Percentiles rank a stretch among this genome's conserved stretches.
Conservation (phyloP, 2,113 vertebrate genomes). For the Anolis carolinensis region DNA sequence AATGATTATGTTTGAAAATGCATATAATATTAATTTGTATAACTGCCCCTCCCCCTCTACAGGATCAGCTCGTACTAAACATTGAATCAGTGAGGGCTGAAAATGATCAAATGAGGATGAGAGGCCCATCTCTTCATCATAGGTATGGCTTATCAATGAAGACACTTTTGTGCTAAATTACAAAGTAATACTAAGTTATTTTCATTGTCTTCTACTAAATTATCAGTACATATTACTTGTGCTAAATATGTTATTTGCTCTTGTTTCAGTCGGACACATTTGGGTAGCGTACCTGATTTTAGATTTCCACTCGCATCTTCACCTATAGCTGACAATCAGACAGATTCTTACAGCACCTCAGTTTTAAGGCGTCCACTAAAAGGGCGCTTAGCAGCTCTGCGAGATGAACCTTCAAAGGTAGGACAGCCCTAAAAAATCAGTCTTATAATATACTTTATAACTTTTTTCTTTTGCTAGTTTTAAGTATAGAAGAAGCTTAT, state of each 20-base stretch:
- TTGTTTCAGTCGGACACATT: conserved; percentile 79
- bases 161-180: background rate
- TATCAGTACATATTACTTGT: rapidly evolving
- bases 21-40: background rate
- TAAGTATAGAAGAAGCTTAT: background rate
- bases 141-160: conserved; percentile 73
- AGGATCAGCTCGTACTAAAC: conserved; percentile 92
- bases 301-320: conserved; percentile 85
- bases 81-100: conserved; percentile 89
- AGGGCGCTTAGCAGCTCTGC: conserved; percentile 87
- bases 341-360: conserved; percentile 81
- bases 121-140: conserved; percentile 85
- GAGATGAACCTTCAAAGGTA: conserved; percentile 96
- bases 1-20: background rate
- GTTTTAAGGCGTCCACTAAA: conserved; percentile 92
- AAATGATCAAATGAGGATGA: conserved; percentile 86
- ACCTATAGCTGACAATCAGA: conserved; percentile 83
- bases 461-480: background rate
- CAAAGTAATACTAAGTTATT: background rate
- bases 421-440: background rate
- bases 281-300: conserved; percentile 91
- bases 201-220: background rate
- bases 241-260: background rate
- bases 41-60: background rate
- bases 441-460: rapidly evolving